Percentiles rank a stretch among this genome's conserved stretches.
Conservation (phyloP, 2,797 vertebrate species). For the Pseudochaenichthys georgianus region DNA sequence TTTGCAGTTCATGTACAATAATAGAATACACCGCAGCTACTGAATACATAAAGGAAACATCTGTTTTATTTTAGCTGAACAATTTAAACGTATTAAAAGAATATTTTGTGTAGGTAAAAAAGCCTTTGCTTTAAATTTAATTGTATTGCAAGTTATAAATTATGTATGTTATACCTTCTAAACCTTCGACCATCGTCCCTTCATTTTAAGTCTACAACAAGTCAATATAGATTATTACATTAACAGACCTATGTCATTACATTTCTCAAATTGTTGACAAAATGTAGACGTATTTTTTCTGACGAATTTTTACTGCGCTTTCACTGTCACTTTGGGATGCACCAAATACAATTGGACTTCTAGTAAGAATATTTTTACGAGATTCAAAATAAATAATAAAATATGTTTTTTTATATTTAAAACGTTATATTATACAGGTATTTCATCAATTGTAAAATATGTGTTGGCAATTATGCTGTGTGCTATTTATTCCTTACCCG, state of each 20-base stretch:
- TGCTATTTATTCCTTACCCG: background rate
- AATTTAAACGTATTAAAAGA: background rate
- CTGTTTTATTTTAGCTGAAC: background rate
- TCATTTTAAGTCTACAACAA: background rate
- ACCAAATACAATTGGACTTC: slow-evolving; percentile 27
- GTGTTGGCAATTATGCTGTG: accelerated
- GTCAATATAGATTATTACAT: accelerated
- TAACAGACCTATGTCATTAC: accelerated
- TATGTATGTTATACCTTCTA: background rate
- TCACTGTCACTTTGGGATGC: slow-evolving; percentile 61
- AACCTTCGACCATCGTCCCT: background rate
- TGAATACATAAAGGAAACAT: background rate
- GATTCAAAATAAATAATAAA: accelerated
- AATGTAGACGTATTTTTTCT: slow-evolving; percentile 11
- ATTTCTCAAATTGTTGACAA: slow-evolving; percentile 1
- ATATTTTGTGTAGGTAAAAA: background rate
- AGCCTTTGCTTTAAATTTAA: background rate
- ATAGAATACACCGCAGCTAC: background rate
- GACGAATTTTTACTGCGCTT: slow-evolving; percentile 51
- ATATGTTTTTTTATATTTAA: accelerated
- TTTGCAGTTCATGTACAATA: too few species aligned
- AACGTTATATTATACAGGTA: accelerated
- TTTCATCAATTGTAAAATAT: accelerated
- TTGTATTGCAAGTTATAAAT: background rate
- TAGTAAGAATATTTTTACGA: background rate